A percentile compares a stretch with the other conserved stretches of the same genome.
phyloP scores from a whole-genome alignment of 2,888 invertebrate genomes.

The Lamellibrachia columna region DNA sequence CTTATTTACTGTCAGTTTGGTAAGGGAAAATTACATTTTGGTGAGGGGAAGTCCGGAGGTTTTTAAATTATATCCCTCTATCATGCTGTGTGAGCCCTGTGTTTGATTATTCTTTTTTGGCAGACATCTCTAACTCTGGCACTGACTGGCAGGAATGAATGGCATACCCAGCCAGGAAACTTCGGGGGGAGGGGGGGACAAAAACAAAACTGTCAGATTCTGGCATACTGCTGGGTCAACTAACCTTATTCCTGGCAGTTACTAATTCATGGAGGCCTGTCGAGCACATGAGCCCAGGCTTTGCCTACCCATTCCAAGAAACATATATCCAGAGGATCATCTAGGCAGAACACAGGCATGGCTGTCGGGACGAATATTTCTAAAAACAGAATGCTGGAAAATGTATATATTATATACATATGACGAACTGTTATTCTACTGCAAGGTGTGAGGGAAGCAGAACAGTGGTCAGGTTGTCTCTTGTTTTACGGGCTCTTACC shows the following conservation, averaged over 20 bases:
- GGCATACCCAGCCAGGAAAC: neutral
- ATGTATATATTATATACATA: neutral
- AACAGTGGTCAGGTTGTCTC: too few species aligned
- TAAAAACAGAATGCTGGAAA: neutral
- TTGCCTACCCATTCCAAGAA: neutral
- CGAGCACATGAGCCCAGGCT: neutral
- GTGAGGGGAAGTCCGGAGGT: too few species aligned
- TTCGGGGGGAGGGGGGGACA: neutral
- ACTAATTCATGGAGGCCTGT: neutral
- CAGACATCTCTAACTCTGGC: too few species aligned
- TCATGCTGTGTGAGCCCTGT: too few species aligned
- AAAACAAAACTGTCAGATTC: conserved; percentile 13
- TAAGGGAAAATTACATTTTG: too few species aligned
- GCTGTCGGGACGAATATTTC: neutral
- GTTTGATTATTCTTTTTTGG: too few species aligned
- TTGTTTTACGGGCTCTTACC: too few species aligned
- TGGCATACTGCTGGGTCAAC: neutral
- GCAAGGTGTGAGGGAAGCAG: neutral
- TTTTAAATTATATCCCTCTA: too few species aligned
- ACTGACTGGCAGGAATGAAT: too few species aligned
- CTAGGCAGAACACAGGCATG: neutral
- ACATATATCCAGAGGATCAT: neutral
- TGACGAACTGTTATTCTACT: neutral
- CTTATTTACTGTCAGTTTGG: too few species aligned
- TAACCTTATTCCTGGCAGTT: conserved; percentile 11